Evolutionary conservation across 2,797 vertebrate species (phyloP), one percentile per base, ranked within the genome.

Genomic region (Knipowitschia caucasica): DNA sequence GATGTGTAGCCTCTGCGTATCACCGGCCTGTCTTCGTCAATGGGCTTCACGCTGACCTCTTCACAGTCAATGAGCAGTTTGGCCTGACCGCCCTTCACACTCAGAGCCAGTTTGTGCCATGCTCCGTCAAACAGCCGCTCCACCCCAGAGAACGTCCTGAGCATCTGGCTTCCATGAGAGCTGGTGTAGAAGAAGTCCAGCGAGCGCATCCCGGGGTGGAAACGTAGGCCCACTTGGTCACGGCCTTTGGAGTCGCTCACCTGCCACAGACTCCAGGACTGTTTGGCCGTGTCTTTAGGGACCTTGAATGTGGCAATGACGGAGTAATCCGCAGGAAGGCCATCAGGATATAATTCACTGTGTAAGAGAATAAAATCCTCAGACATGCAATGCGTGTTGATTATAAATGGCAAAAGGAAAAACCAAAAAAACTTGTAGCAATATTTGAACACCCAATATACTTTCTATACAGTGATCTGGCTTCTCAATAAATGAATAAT

Each of bases 201-300:
- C 33, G 80, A 85, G 24, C 50, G 69, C 0, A 72, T 69, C 23
- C 86, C 69, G 3, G 81, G 81, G 25, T 87, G 88, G 61, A 91
- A 84, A 56, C 56, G 71, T 36, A 92, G 73, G 42, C 81, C 78
- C 0, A 84, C 76, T 53, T 86, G 84, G 21, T 87, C 87, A 55
- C 47, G 72, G 8, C 86, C 87, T n/a, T 84, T 59, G 4, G 78
- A 80, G 71, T 86, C 81, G 12, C 85, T 91, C 61, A 93, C 76
- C 79, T 91, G 84, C 90, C 88, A 90, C 58, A 92, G 86, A 81
- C 90, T 85, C 87, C 86, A 92, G 55, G 78, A 73, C 14, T 67
- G 75, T 66, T 52, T 39, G 11, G 64, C 75, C 1, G 67, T 65
- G 39, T 83, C 80, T 38, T 88, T 83, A 36, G 75, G 75, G 64